phyloP scores from a whole-genome alignment of 2,888 invertebrate genomes.

The Eupithecia vulgata region DNA sequence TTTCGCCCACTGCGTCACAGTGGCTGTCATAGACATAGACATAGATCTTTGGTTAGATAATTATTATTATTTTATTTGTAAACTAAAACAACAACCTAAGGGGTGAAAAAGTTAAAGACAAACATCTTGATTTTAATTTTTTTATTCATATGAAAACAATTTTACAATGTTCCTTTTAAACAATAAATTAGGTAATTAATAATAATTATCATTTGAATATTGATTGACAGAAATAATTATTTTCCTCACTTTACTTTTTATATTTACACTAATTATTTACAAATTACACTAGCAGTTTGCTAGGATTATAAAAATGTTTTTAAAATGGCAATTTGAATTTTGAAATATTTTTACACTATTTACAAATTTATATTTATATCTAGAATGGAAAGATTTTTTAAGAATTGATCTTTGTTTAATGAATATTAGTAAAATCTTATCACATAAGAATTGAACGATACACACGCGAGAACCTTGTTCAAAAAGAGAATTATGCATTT shows the following conservation, averaged over 20 bases:
- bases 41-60: not conserved
- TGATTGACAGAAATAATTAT: constrained; percentile 78
- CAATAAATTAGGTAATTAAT: constrained; percentile 74
- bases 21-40: too few relatives aligned
- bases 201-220: constrained; percentile 65
- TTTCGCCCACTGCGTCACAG: too few relatives aligned
- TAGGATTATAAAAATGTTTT: constrained; percentile 62
- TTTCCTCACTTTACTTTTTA: constrained; percentile 61
- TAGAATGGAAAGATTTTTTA: constrained; percentile 14
- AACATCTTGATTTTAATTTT: constrained; percentile 50
- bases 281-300: constrained; percentile 64
- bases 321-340: constrained; percentile 48
- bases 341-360: constrained; percentile 72
- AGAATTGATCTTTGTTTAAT: constrained; percentile 8
- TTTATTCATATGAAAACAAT: constrained; percentile 81
- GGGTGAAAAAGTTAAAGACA: not conserved
- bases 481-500: constrained; percentile 6
- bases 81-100: not conserved
- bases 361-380: constrained; percentile 56
- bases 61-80: not conserved
- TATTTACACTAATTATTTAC: constrained; percentile 79
- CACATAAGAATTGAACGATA: constrained; percentile 31
- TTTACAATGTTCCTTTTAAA: constrained; percentile 78
- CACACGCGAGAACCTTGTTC: constrained; percentile 20
- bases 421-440: constrained; percentile 30